phyloP scores from a whole-genome alignment of 1,140 invertebrate genomes.

The Neoseiulus cucumeris region DNA sequence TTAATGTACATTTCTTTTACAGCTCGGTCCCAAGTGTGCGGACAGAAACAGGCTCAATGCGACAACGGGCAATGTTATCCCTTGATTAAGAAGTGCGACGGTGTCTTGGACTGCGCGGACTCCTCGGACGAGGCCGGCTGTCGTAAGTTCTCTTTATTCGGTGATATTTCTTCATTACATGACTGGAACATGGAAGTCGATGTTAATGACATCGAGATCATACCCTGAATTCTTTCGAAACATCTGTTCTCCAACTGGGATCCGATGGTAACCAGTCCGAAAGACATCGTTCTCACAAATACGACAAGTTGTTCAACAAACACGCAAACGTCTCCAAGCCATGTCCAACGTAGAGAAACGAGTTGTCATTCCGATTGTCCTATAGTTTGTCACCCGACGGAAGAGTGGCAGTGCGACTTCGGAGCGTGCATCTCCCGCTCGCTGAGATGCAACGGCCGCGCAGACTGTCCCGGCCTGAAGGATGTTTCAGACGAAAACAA shows the following conservation, averaged over 20 bases:
- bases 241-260: no score
- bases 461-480: constrained; percentile 21
- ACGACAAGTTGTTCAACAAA: no score
- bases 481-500: constrained; percentile 32
- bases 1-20: no score
- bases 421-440: constrained; percentile 22
- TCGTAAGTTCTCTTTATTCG: constrained; percentile 24
- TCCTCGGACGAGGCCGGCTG: constrained; percentile 30
- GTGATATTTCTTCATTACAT: no score
- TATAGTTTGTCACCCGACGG: not conserved
- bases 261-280: no score
- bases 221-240: no score
- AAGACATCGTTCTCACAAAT: no score
- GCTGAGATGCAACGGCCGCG: constrained; percentile 23
- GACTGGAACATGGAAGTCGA: no score
- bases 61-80: constrained; percentile 26
- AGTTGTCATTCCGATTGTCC: no score
- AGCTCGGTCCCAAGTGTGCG: constrained; percentile 17
- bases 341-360: no score
- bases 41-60: constrained; percentile 24
- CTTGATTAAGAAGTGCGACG: constrained; percentile 19
- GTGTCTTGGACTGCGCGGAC: constrained; percentile 28
- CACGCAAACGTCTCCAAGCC: no score
- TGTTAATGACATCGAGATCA: no score
- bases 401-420: constrained; percentile 26